phyloP scores from a whole-genome alignment of 2,113 vertebrate species.

The Pundamilia nyererei region DNA sequence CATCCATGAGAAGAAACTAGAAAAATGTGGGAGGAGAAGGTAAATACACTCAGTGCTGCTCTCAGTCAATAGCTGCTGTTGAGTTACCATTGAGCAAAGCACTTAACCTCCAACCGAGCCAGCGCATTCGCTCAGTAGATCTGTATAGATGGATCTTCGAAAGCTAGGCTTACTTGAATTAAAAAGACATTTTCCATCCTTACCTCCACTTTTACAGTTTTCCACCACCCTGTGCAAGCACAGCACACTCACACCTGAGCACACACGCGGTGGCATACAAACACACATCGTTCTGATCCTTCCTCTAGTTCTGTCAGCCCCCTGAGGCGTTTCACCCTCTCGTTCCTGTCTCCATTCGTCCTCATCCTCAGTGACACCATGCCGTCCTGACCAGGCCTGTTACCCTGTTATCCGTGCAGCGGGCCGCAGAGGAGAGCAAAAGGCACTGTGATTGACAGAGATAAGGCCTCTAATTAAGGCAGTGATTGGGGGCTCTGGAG shows the following conservation, averaged over 20 bases:
- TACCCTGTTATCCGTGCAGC: slow-evolving; percentile 9
- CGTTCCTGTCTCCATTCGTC: background rate
- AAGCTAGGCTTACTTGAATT: background rate
- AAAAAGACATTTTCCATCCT: background rate
- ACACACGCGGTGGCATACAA: background rate
- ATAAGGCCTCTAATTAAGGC: slow-evolving; percentile 68
- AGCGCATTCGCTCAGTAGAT: background rate
- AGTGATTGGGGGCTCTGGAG: slow-evolving; percentile 52
- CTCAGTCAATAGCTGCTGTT: background rate
- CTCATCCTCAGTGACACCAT: background rate
- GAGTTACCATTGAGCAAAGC: background rate
- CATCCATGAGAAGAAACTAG: background rate
- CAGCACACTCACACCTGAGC: background rate
- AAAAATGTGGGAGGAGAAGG: background rate
- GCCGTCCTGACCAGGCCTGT: background rate
- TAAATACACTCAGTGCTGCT: background rate
- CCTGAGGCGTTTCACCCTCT: background rate
- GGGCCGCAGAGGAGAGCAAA: slow-evolving; percentile 30
- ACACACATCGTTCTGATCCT: background rate
- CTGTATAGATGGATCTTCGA: background rate
- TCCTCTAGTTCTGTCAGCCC: background rate
- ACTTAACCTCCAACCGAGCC: slow-evolving; percentile 3
- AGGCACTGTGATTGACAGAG: slow-evolving; percentile 59
- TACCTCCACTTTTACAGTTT: background rate
- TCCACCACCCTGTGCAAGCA: background rate